phyloP scores from a whole-genome alignment of 2,888 invertebrate genomes.

The Muscina levida region DNA sequence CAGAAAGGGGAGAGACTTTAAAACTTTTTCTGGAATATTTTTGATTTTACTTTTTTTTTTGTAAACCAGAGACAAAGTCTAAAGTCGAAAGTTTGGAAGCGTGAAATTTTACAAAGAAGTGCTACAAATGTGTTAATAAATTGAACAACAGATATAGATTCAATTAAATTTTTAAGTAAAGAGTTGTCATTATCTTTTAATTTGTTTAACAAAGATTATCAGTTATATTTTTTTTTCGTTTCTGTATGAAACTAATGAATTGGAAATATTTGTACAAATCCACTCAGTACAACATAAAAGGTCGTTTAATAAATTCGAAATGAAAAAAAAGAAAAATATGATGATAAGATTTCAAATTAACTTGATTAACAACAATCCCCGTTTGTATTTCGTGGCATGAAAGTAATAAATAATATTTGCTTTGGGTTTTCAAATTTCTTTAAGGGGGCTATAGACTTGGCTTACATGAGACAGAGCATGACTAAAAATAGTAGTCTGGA shows the following conservation, averaged over 20 bases:
- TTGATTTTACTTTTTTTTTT: neutral
- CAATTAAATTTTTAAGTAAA: neutral
- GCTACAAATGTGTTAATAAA: constrained; percentile 12
- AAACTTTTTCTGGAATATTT: neutral
- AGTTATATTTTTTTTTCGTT: neutral
- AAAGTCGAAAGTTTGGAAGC: constrained; percentile 27
- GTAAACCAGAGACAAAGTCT: constrained; percentile 14
- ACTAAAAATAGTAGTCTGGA: no score
- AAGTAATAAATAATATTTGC: constrained; percentile 19
- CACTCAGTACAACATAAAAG: constrained; percentile 5
- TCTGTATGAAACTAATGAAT: neutral
- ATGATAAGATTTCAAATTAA: constrained; percentile 20
- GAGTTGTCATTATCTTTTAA: neutral
- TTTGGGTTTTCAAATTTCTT: neutral
- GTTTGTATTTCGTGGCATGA: constrained; percentile 2
- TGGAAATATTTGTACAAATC: constrained; percentile 2
- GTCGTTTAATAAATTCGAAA: constrained; percentile 14
- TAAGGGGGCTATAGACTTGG: no score
- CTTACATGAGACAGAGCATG: no score
- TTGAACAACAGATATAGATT: neutral
- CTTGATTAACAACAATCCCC: neutral
- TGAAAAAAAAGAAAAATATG: neutral
- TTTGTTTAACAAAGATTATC: neutral
- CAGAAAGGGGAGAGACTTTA: neutral
- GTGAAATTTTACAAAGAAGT: constrained; percentile 1